Percentiles rank a stretch among this genome's conserved stretches.
Conservation (phyloP, 2,797 vertebrate genomes). For the Oreonectes daqikongensis region DNA sequence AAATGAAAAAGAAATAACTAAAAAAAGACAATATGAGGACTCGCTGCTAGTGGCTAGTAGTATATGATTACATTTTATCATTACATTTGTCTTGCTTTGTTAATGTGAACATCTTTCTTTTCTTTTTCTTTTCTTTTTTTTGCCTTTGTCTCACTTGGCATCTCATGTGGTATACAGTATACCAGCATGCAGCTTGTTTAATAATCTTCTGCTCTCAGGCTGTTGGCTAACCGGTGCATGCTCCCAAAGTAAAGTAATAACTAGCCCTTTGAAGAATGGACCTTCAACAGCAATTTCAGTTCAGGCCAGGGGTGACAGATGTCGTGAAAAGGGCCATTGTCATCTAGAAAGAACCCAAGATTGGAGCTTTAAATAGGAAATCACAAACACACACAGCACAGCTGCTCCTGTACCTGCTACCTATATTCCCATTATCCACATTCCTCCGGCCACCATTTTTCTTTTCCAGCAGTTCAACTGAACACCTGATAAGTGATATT, state of each 20-base stretch:
- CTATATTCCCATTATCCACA: not conserved
- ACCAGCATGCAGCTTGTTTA: slow-evolving; percentile 63
- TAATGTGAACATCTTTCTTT: slow-evolving; percentile 33
- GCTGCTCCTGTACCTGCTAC: not conserved
- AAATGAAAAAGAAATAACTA: too few relatives aligned
- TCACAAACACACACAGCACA: slow-evolving; percentile 40
- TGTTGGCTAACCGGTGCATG: slow-evolving; percentile 35
- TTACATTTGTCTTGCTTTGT: slow-evolving; percentile 19
- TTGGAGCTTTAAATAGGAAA: slow-evolving; percentile 15
- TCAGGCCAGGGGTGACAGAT: slow-evolving; percentile 59
- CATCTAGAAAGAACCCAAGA: slow-evolving; percentile 37
- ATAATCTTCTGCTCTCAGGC: slow-evolving; percentile 53
- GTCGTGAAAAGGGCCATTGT: slow-evolving; percentile 54
- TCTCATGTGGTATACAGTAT: slow-evolving; percentile 15
- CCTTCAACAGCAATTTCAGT: slow-evolving; percentile 64
- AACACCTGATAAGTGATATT: slow-evolving; percentile 24
- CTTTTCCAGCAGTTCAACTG: not conserved
- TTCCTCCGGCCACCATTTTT: not conserved
- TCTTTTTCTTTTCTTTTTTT: too few relatives aligned
- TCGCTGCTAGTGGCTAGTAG: too few relatives aligned
- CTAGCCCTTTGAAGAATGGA: slow-evolving; percentile 70
- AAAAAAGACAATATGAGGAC: too few relatives aligned
- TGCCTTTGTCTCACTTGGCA: slow-evolving; percentile 14
- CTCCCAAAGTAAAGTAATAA: slow-evolving; percentile 61
- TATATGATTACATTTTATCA: too few relatives aligned